Evolutionary conservation across 1,140 invertebrate species (phyloP).

Genomic region (Mylabris phalerata): DNA sequence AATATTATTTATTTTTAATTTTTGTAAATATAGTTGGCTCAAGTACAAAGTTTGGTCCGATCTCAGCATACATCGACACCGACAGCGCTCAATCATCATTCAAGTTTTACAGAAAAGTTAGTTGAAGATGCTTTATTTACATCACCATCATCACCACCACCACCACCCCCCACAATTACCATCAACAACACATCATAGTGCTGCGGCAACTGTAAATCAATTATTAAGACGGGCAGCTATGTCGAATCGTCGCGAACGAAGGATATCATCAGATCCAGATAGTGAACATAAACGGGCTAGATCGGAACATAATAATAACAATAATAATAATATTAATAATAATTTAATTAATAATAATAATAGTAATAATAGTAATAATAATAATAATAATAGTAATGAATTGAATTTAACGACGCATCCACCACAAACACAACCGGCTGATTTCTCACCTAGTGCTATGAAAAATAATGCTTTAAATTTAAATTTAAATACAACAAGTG

Average conservation of each 20-base stretch:
- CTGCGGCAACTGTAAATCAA: constrained; percentile 52
- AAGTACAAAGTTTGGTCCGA: constrained; percentile 53
- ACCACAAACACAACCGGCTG: constrained; percentile 57
- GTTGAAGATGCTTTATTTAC: constrained; percentile 53
- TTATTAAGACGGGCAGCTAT: constrained; percentile 58
- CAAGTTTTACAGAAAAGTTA: constrained; percentile 47
- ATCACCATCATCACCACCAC: constrained; percentile 51
- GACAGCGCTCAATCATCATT: constrained; percentile 45
- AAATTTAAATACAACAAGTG: constrained; percentile 29
- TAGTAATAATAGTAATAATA: constrained; percentile 47
- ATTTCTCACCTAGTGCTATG: constrained; percentile 56
- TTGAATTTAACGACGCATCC: constrained; percentile 41
- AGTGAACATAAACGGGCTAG: constrained; percentile 53
- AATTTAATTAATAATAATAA: constrained; percentile 42
- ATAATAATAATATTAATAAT: too few relatives aligned
- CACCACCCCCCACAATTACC: constrained; percentile 23
- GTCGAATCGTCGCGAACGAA: constrained; percentile 54
- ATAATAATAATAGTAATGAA: constrained; percentile 54
- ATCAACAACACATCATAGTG: constrained; percentile 19
- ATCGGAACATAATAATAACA: constrained; percentile 34
- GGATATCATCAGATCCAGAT: constrained; percentile 53
- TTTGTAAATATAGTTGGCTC: constrained; percentile 45
- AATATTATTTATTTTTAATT: background rate
- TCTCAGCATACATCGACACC: constrained; percentile 46
- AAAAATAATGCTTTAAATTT: constrained; percentile 37